Evolutionary conservation across 2,113 vertebrate species (phyloP), one percentile per base, ranked within the genome.

Genomic region (Phalacrocorax pelagicus): DNA sequence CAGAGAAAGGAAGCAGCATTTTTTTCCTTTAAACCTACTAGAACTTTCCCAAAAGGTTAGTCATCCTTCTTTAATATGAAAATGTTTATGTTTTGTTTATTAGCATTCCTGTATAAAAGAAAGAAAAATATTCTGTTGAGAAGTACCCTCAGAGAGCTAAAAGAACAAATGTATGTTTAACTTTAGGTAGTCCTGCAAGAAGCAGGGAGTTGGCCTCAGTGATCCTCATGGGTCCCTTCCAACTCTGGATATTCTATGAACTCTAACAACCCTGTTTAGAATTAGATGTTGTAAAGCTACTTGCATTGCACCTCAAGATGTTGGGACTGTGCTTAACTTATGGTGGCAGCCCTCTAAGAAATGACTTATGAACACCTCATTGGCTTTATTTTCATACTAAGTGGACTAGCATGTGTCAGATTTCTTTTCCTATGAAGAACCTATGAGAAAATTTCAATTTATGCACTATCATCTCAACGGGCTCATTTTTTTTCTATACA

Each of bases 381-480:
- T 23, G 44, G 20, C 10, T 86, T 83, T 46, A 62, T 34, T 86
- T 47, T 58, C 30, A 34, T 13, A 40, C 7, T n/a, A 85, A 69
- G 4, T 16, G 36, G 9, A 42, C 20, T 26, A 20, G 11, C 32
- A 52, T 0, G 4, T 2, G 4, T 36, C 36, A 61, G 36, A 27
- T 29, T 77, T 13, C 27, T 52, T 69, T 30, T 51, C 15, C n/a
- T 38, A n/a, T 2, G 38, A 42, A 26, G 8, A 13, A 62, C 67
- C n/a, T 42, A 38, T 21, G 14, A 21, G 22, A 54, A 79, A 26
- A 52, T 11, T n/a, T 23, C 34, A 29, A 22, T 87, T 70, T 34
- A 61, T 0, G 6, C 10, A 38, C 17, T 6, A 32, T 7, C 16
- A 65, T 38, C 27, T 70, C 19, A 16, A 3, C 0, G 5, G 9